These are phyloP conservation scores for Fulmarus glacialis DNA, from an alignment of 2,113 vertebrate genomes.

Conservation along the genomic window DNA sequence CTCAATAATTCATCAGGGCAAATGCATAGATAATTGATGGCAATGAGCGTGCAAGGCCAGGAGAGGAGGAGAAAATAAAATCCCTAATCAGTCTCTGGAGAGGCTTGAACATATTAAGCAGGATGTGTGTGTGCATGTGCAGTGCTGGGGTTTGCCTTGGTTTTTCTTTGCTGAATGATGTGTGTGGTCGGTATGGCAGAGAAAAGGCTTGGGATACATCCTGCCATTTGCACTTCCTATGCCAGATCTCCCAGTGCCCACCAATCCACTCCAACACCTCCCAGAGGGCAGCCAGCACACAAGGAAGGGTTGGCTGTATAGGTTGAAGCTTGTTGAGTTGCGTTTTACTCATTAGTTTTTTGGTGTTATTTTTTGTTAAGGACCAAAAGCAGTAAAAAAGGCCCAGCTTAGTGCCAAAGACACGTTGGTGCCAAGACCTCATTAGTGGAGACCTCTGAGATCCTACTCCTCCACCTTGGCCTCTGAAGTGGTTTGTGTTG, in stretches of 20 bases:
- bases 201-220: background rate
- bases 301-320: background rate
- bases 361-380: background rate
- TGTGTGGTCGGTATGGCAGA: background rate
- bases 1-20: slow-evolving; percentile 55
- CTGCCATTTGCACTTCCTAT: background rate
- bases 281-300: background rate
- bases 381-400: background rate
- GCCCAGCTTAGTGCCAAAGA: slow-evolving; percentile 21
- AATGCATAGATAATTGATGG: slow-evolving; percentile 44
- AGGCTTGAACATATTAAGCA: background rate
- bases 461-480: slow-evolving; percentile 33
- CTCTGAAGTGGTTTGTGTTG: slow-evolving; percentile 65
- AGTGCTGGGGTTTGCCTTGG: background rate
- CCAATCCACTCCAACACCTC: background rate
- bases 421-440: slow-evolving; percentile 39
- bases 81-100: slow-evolving; percentile 34
- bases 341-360: background rate
- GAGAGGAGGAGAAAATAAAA: slow-evolving; percentile 38
- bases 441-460: slow-evolving; percentile 50
- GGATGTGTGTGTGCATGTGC: background rate
- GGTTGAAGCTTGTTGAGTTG: background rate
- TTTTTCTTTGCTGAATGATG: background rate
- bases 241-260: slow-evolving; percentile 7
- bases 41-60: background rate